Evolutionary conservation across 2,113 vertebrate genomes (phyloP), one percentile per base, ranked within the genome.

Genomic region (Phocoena sinus): DNA sequence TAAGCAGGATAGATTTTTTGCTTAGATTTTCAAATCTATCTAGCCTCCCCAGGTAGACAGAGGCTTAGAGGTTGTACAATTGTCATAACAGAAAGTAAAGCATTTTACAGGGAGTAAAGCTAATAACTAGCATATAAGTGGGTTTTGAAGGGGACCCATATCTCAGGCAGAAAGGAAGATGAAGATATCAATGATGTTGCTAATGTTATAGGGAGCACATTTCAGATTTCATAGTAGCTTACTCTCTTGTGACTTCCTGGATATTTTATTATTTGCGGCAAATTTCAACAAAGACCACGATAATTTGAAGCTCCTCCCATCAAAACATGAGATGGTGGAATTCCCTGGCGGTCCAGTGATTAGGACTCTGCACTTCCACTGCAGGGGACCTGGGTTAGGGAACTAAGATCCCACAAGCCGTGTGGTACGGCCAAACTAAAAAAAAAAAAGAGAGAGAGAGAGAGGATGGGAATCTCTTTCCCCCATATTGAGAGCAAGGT

Each of bases 21-120:
- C 77, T 94, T 83, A 95, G 25, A 76, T 41, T 92, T 95, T 87
- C 58, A 90, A 84, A 96, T 91, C 47, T 87, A 8, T 74, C 23
- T 20, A 83, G 56, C 1, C 20, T 96, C 20, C 73, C 38, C 26
- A 95, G 58, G 38, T 86, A 56, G 89, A 79, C 20, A 90, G 53
- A 96, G 23, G 21, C 56, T 86, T 56, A 79, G 12, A 11, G 3
- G 47, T 90, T 87, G 4, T n/a, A 74, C 26, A 96, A 28, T 13
- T 96, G 28, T 58, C 17, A 38, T 20, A 87, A 91, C 8, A 60
- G 18, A 86, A 56, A 71, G 33, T 58, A 80, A 93, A 50, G 4
- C 7, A 67, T 95, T 93, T 95, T 67, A 67, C 2, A 81, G n/a
- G 58, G 8, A 89, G 31, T 71, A 56, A 85, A 86, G 41, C 9